phyloP scores from a whole-genome alignment of 2,113 vertebrate genomes.

The Heterotis niloticus region DNA sequence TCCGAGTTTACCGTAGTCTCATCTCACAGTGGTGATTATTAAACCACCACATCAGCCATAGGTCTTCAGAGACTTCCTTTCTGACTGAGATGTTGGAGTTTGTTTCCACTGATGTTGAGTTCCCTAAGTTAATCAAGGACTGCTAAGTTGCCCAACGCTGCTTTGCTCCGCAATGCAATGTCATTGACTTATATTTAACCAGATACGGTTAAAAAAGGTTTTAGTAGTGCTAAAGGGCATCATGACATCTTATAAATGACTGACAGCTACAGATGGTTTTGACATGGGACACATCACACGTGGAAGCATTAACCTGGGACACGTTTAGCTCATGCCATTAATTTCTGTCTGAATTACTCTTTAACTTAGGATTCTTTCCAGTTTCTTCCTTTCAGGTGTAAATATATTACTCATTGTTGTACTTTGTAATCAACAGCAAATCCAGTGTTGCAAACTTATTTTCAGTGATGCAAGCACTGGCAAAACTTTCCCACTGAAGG shows the following conservation, averaged over 20 bases:
- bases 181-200: not conserved
- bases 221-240: not conserved
- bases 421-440: too few species aligned
- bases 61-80: too few species aligned
- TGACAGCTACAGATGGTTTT: not conserved
- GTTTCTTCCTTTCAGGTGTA: too few species aligned
- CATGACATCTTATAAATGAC: not conserved
- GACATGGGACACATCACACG: not conserved
- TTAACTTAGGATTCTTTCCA: not conserved
- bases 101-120: too few species aligned
- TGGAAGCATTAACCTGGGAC: constrained; percentile 11
- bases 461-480: too few species aligned
- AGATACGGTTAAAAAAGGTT: not conserved
- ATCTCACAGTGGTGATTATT: not conserved
- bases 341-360: constrained; percentile 2
- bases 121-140: too few species aligned
- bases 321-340: not conserved
- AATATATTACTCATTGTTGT: too few species aligned
- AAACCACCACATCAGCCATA: too few species aligned
- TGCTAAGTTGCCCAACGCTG: too few species aligned
- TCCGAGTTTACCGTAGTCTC: not conserved
- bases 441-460: too few species aligned
- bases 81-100: too few species aligned
- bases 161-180: not conserved
- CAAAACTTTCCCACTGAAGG: too few species aligned